A percentile compares a stretch with the other conserved stretches of the same genome.
Conservation (phyloP, 1,140 invertebrate species). For the Vollenhovia emeryi region DNA sequence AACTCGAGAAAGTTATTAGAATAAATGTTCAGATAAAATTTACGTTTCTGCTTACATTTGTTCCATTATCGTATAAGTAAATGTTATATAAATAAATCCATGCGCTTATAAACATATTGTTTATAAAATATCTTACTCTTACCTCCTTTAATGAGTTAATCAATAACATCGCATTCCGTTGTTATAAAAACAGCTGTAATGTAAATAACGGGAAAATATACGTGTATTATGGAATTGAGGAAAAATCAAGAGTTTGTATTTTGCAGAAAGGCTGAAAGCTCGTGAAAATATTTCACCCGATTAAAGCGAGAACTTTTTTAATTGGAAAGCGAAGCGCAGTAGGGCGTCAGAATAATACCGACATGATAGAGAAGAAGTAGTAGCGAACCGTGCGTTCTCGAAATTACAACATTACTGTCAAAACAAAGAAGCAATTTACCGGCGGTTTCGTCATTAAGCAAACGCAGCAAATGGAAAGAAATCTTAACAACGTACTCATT, state of each 20-base stretch:
- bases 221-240: background rate
- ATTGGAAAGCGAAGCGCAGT: conserved; percentile 32
- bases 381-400: background rate
- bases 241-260: conserved; percentile 44
- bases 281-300: conserved; percentile 48
- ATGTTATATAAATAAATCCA: background rate
- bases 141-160: background rate
- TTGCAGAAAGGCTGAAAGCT: background rate
- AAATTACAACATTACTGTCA: conserved; percentile 38
- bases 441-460: conserved; percentile 13
- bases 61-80: background rate
- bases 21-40: background rate
- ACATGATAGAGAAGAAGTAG: conserved; percentile 12
- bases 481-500: conserved; percentile 32
- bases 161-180: background rate
- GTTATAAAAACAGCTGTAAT: background rate
- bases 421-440: conserved; percentile 49
- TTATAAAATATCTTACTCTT: background rate
- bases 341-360: conserved; percentile 34
- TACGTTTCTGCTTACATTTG: background rate
- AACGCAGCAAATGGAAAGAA: background rate
- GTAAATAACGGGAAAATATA: conserved; percentile 6
- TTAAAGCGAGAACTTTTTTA: conserved; percentile 50
- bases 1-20: background rate
- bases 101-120: background rate